A percentile compares a stretch with the other conserved stretches of the same genome.
These are phyloP conservation scores for Paelopatides confundens DNA, from an alignment of 53 echinoderm and acorn worm genomes.

Conservation along the genomic window DNA sequence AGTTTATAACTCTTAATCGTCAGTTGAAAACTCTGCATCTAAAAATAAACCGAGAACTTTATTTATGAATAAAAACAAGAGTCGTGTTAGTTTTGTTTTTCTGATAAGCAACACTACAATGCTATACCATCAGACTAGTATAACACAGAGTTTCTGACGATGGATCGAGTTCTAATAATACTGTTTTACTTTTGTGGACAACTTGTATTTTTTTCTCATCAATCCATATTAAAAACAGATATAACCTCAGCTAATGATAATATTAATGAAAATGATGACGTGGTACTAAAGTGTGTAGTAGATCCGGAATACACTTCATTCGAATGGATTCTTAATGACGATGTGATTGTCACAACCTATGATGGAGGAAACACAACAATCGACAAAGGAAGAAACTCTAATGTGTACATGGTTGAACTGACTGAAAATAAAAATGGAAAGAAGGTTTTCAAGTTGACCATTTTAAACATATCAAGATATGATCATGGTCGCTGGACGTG, in stretches of 20 bases:
- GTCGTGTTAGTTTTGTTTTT: no score
- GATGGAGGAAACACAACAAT: background rate
- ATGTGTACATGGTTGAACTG: background rate
- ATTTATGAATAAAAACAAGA: no score
- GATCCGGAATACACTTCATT: background rate
- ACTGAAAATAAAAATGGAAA: background rate
- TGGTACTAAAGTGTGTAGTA: background rate
- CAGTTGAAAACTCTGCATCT: no score
- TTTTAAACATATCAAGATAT: background rate
- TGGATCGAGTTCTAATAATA: background rate
- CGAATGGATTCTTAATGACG: background rate
- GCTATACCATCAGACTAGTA: no score
- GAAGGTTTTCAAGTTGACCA: background rate
- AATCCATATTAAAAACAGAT: background rate
- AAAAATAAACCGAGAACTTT: no score
- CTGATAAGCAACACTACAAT: no score
- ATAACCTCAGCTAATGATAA: background rate
- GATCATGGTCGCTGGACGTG: background rate
- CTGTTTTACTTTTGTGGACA: background rate
- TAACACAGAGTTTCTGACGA: no score
- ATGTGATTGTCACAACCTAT: background rate
- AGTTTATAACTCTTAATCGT: no score
- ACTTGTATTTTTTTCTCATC: background rate
- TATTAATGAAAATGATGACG: background rate
- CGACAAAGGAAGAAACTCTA: background rate